These are phyloP conservation scores for Rhinophrynus dorsalis DNA, from an alignment of 2,797 vertebrate species.

Conservation along the genomic window DNA sequence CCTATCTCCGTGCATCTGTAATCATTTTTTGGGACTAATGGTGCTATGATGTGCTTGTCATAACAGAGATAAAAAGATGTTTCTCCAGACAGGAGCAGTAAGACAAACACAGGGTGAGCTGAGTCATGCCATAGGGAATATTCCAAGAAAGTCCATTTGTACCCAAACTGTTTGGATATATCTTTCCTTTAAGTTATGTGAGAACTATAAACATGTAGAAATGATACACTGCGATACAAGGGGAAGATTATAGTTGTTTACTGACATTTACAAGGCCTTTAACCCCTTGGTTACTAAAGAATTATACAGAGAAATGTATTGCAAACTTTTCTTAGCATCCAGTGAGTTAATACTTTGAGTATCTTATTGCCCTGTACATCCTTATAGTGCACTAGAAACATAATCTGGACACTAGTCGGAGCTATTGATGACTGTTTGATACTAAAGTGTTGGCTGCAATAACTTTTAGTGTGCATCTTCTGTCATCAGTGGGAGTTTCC, in stretches of 20 bases:
- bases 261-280: background rate
- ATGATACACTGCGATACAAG: background rate
- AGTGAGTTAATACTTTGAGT: no score
- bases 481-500: no score
- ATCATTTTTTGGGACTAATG: constrained; percentile 19
- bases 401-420: no score
- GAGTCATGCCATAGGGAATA: constrained; percentile 12
- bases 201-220: constrained; percentile 19
- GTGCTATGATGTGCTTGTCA: constrained; percentile 41
- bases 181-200: constrained; percentile 1
- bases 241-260: background rate
- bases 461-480: no score
- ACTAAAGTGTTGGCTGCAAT: no score
- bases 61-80: constrained; percentile 29
- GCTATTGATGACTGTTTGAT: no score
- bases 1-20: constrained; percentile 1
- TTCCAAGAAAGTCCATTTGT: background rate
- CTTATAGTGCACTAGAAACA: no score
- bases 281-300: no score
- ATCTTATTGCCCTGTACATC: no score
- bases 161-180: constrained; percentile 17
- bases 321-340: no score
- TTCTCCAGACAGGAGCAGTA: constrained; percentile 15
- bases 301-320: no score
- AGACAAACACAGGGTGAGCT: constrained; percentile 7